Percentiles rank a stretch among this genome's conserved stretches.
Conservation (phyloP, 37 sponge, comb jelly and placozoan genomes). For the Eunapius fragilis region DNA sequence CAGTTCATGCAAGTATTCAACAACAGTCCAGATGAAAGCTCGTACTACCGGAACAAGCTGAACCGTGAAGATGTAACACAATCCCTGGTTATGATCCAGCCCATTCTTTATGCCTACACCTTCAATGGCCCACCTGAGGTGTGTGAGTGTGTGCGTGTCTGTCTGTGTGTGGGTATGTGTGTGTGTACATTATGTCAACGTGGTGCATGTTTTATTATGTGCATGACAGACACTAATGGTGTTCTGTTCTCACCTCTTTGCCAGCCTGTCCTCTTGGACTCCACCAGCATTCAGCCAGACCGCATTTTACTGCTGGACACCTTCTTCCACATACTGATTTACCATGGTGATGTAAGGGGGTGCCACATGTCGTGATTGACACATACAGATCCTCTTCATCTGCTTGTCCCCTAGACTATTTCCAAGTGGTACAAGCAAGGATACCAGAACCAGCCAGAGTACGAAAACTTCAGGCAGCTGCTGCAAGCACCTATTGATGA, state of each 20-base stretch:
- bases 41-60: constrained; percentile 97
- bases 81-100: constrained; percentile 96
- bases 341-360: constrained; percentile 87
- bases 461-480: constrained; percentile 95
- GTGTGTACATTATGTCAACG: not conserved
- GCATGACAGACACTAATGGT: not conserved
- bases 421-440: constrained; percentile 85
- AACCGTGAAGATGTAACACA: constrained; percentile 91
- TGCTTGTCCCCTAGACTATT: constrained; percentile 60
- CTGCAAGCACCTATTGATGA: constrained; percentile 97
- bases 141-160: not conserved
- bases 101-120: constrained; percentile 95
- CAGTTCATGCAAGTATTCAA: constrained; percentile 99
- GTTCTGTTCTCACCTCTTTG: constrained; percentile 1
- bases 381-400: too few species aligned
- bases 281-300: constrained; percentile 90
- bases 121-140: constrained; percentile 98
- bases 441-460: constrained; percentile 86
- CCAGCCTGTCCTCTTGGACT: constrained; percentile 97
- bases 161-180: not conserved
- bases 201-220: not conserved
- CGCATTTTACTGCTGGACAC: constrained; percentile 96
- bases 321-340: constrained; percentile 98
- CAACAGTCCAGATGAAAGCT: constrained; percentile 98
- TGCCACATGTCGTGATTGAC: not conserved